Conservation (phyloP, 2,888 invertebrate species). For the Carabus problematicus region DNA sequence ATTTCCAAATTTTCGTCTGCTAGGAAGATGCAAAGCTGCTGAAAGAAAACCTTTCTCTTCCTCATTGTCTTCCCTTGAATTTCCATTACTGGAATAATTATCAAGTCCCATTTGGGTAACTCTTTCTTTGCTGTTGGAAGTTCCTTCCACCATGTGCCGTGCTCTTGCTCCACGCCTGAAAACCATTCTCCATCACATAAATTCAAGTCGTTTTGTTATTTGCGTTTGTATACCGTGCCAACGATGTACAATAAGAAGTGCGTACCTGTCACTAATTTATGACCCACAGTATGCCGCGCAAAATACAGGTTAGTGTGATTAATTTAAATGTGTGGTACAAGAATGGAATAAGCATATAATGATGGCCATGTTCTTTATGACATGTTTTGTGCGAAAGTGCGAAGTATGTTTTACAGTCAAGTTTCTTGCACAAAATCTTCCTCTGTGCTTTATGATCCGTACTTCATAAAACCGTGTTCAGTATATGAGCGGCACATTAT, state of each 20-base stretch:
- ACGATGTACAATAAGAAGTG: constrained; percentile 3
- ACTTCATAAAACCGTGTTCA: too few species aligned
- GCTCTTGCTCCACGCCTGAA: not conserved
- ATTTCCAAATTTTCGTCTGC: constrained; percentile 27
- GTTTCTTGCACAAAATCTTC: too few species aligned
- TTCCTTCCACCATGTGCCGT: not conserved
- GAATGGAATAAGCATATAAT: not conserved
- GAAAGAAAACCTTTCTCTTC: not conserved
- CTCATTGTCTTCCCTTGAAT: not conserved
- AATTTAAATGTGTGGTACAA: not conserved
- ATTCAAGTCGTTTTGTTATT: constrained; percentile 6
- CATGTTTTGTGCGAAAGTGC: too few species aligned
- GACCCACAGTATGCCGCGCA: not conserved
- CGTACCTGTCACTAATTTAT: constrained; percentile 11
- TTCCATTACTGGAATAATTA: constrained; percentile 12
- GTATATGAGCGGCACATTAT: too few species aligned
- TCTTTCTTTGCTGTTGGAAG: not conserved
- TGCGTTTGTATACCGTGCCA: not conserved
- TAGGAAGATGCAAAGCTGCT: not conserved
- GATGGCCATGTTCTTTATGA: not conserved
- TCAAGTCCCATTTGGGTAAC: not conserved
- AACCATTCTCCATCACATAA: not conserved
- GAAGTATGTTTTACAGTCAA: too few species aligned
- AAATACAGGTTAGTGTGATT: constrained; percentile 1
- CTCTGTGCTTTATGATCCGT: too few species aligned